phyloP scores from a whole-genome alignment of 2,888 invertebrate species.

The Spialia ferax region DNA sequence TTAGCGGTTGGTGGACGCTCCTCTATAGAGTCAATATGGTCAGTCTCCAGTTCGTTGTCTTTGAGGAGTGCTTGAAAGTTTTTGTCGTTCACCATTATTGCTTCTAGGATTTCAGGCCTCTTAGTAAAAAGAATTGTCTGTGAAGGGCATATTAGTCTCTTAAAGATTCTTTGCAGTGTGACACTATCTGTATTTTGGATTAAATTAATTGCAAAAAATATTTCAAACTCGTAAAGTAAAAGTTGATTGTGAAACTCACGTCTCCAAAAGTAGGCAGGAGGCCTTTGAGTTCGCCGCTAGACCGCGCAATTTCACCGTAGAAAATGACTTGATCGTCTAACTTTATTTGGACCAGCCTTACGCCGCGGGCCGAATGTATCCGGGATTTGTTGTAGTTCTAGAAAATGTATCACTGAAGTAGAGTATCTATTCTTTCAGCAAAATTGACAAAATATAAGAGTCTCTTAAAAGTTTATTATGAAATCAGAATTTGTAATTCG shows the following conservation, averaged over 20 bases:
- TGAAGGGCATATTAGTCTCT: neutral
- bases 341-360: constrained; percentile 89
- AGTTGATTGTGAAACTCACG: constrained; percentile 73
- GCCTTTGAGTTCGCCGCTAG: constrained; percentile 91
- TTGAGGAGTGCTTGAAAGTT: constrained; percentile 74
- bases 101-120: constrained; percentile 89
- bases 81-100: constrained; percentile 70
- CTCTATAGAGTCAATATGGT: constrained; percentile 60
- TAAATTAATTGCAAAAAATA: neutral
- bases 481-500: too few species aligned
- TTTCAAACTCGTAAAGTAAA: neutral
- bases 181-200: neutral
- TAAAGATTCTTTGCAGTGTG: neutral
- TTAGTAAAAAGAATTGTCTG: constrained; percentile 95
- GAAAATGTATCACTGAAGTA: constrained; percentile 52
- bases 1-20: constrained; percentile 88
- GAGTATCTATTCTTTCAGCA: neutral
- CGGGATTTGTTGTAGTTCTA: constrained; percentile 96
- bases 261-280: constrained; percentile 90
- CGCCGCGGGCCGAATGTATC: constrained; percentile 93
- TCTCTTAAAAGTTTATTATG: too few species aligned
- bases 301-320: constrained; percentile 93
- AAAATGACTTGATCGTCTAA: constrained; percentile 91
- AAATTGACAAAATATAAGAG: too few species aligned
- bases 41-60: constrained; percentile 68